Base-by-base conservation (phyloP, 2,797 vertebrate species). In the Spea hammondii region DNA sequence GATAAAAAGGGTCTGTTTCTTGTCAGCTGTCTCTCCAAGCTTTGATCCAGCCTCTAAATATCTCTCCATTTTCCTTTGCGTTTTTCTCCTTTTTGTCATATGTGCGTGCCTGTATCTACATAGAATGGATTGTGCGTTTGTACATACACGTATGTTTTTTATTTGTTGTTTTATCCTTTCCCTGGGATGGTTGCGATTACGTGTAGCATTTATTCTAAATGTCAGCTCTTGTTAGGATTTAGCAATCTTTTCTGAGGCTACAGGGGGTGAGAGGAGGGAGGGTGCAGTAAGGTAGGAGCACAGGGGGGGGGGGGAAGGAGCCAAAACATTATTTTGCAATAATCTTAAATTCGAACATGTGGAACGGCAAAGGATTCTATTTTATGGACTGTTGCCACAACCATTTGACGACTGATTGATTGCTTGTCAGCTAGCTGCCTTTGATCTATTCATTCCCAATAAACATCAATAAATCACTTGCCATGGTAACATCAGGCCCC, bases 321-420 rank as follows among this genome's bases (percentile, higher is more conserved):
- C 79, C 87, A 76, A 83, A 73, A 88, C 85, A 75, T 89, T 86
- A 89, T 92, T 91, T 91, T 90, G 89, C 89, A 91, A 86, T 91
- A 90, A 91, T 89, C 83, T 86, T 89, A 84, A 84, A 86, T 82
- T 85, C 84, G 91, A 88, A 88, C 87, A 90, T 85, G 89, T 86
- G 86, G 87, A 84, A 89, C 91, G 91, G 90, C 92, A 93, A 90
- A 92, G 89, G 89, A 90, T 93, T 94, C 62, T 55, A 77, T 72
- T 90, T 93, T 93, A 92, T 96, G 95, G 94, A 93, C 93, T 93
- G 87, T 94, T 93, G 94, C 93, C 94, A 95, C 93, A 94, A 96
- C 94, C 93, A 96, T 96, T 97, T 96, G 95, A 97, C 90, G 92
- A 89, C 90, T 96, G 96, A 99, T 96, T 95, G 96, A 98, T 97